Conservation (phyloP, 1,140 invertebrate genomes). For the Drosophila bocki region DNA sequence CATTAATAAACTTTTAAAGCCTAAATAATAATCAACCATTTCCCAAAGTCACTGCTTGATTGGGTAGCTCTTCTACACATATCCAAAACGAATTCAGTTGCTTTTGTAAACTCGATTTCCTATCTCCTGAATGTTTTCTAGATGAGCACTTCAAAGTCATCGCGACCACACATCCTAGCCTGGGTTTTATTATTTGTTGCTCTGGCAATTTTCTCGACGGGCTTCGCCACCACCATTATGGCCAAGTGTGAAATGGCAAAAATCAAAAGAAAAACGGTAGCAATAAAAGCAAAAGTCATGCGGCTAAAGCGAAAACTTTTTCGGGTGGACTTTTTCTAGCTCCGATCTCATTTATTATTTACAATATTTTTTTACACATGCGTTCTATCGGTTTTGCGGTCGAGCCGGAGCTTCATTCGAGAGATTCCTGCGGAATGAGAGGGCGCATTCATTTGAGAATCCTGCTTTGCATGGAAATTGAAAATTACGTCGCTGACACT, state of each 20-base stretch:
- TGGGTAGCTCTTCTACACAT: neutral
- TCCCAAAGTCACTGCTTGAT: neutral
- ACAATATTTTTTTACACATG: slow-evolving; percentile 55
- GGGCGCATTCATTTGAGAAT: slow-evolving; percentile 35
- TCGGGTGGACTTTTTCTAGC: slow-evolving; percentile 16
- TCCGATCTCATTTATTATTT: slow-evolving; percentile 59
- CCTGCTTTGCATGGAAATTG: slow-evolving; percentile 57
- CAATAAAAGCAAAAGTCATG: slow-evolving; percentile 56
- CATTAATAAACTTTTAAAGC: neutral
- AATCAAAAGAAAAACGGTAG: slow-evolving; percentile 38
- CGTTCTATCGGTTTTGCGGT: slow-evolving; percentile 25
- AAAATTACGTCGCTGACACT: slow-evolving; percentile 48
- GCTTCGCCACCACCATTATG: slow-evolving; percentile 21
- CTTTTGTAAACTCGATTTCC: slow-evolving; percentile 27
- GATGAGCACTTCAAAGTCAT: slow-evolving; percentile 47
- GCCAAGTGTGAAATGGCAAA: slow-evolving; percentile 56
- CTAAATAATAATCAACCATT: neutral
- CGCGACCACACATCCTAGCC: slow-evolving; percentile 13
- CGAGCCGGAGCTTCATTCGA: neutral
- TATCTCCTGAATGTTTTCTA: slow-evolving; percentile 2
- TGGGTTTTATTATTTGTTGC: slow-evolving; percentile 40
- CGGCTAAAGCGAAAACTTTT: slow-evolving; percentile 45
- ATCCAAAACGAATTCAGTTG: neutral
- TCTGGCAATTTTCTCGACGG: slow-evolving; percentile 36
- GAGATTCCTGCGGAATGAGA: slow-evolving; percentile 16